Conservation (phyloP, 1,140 invertebrate species). For the Drosophila carrolli region DNA sequence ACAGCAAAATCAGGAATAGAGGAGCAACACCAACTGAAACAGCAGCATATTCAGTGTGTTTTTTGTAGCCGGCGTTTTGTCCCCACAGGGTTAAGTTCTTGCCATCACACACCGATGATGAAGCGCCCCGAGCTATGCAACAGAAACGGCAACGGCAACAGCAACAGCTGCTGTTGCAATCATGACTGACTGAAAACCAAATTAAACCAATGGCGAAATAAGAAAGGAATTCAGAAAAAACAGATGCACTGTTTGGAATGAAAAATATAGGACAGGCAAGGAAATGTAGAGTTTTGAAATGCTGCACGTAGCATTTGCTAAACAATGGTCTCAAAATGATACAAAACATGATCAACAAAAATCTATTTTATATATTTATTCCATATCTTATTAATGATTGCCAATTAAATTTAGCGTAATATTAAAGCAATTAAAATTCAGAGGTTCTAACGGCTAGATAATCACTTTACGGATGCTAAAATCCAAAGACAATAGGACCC, state of each 20-base stretch:
- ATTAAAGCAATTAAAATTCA: background rate
- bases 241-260: background rate
- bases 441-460: too few relatives aligned
- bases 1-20: constrained; percentile 17
- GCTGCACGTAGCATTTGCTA: too few relatives aligned
- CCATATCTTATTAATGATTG: too few relatives aligned
- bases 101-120: constrained; percentile 14
- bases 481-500: background rate
- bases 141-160: constrained; percentile 8
- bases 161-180: constrained; percentile 37
- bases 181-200: constrained; percentile 21
- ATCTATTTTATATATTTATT: background rate
- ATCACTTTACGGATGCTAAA: constrained; percentile 1
- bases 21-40: constrained; percentile 4
- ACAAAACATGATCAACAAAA: background rate
- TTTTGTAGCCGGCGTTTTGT: constrained; percentile 35
- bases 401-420: too few relatives aligned
- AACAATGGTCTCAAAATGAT: too few relatives aligned
- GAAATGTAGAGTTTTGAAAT: too few relatives aligned
- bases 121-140: constrained; percentile 47
- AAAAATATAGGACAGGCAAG: background rate
- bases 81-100: constrained; percentile 29
- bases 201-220: constrained; percentile 21
- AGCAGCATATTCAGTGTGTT: constrained; percentile 36
- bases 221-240: background rate